phyloP scores from a whole-genome alignment of 2,797 vertebrate genomes.

The Echiichthys vipera region DNA sequence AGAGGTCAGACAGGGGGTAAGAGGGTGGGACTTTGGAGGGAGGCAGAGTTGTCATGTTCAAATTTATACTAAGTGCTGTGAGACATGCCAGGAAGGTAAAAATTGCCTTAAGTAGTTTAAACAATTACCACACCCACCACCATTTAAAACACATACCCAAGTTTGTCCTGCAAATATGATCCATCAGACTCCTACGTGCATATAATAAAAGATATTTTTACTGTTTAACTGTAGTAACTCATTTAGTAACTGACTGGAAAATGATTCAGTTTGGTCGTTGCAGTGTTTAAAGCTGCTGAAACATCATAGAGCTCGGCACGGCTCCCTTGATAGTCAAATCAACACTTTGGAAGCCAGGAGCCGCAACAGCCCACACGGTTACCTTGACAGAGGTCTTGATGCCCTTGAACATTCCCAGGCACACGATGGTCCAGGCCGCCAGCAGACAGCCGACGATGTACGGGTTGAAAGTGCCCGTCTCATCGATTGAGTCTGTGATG shows the following conservation, averaged over 20 bases:
- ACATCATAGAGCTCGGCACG: too few species aligned
- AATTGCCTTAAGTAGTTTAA: too few species aligned
- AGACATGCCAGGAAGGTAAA: too few species aligned
- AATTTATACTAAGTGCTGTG: too few species aligned
- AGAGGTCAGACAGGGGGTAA: too few species aligned
- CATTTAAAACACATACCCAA: too few species aligned
- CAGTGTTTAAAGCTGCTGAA: not conserved
- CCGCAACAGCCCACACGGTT: not conserved
- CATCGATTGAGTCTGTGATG: constrained; percentile 84
- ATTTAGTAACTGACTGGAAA: not conserved
- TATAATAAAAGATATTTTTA: too few species aligned
- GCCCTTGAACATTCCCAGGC: constrained; percentile 89
- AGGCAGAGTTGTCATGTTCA: too few species aligned
- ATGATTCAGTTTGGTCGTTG: not conserved
- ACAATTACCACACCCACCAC: too few species aligned
- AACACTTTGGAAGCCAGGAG: not conserved
- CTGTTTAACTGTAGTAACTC: too few species aligned
- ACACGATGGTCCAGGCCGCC: constrained; percentile 86
- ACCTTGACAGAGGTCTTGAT: constrained; percentile 91
- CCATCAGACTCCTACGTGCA: rapidly evolving
- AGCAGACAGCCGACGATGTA: constrained; percentile 84
- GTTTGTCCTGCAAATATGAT: not conserved
- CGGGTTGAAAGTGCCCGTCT: constrained; percentile 79
- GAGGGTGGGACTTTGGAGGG: too few species aligned
- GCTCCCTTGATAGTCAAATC: not conserved